These are phyloP conservation scores for Diabrotica balteata DNA, from an alignment of 2,888 invertebrate species.

Conservation along the genomic window DNA sequence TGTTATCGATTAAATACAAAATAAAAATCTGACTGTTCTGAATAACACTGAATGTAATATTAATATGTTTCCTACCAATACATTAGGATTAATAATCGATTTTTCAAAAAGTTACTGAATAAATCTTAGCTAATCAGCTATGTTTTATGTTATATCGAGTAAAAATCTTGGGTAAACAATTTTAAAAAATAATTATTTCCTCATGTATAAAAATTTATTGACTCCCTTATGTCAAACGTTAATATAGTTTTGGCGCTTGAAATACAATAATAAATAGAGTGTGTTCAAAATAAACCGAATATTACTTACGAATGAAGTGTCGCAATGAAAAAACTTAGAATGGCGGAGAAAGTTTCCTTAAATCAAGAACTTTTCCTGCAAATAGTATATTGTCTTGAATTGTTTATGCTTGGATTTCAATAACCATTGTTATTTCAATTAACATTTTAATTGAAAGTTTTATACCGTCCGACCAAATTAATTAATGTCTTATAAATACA, in stretches of 20 bases:
- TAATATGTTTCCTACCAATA: conserved; percentile 15
- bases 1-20: too few species aligned
- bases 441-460: too few species aligned
- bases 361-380: too few species aligned
- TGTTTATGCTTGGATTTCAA: too few species aligned
- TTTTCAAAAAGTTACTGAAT: conserved; percentile 13
- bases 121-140: conserved; percentile 1
- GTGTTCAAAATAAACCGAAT: too few species aligned
- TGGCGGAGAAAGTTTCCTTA: too few species aligned
- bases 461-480: too few species aligned
- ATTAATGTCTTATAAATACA: too few species aligned
- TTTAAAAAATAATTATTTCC: conserved; percentile 36
- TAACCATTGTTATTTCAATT: too few species aligned
- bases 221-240: conserved; percentile 35
- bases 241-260: conserved; percentile 42
- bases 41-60: conserved; percentile 16
- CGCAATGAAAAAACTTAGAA: too few species aligned
- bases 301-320: too few species aligned
- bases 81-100: conserved; percentile 13
- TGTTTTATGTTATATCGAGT: conserved; percentile 15
- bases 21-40: conserved; percentile 1
- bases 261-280: conserved; percentile 30
- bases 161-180: conserved; percentile 26
- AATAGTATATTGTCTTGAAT: too few species aligned
- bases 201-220: conserved; percentile 39